phyloP scores from a whole-genome alignment of 2,888 invertebrate species.

The Sinhomidia bicolor region DNA sequence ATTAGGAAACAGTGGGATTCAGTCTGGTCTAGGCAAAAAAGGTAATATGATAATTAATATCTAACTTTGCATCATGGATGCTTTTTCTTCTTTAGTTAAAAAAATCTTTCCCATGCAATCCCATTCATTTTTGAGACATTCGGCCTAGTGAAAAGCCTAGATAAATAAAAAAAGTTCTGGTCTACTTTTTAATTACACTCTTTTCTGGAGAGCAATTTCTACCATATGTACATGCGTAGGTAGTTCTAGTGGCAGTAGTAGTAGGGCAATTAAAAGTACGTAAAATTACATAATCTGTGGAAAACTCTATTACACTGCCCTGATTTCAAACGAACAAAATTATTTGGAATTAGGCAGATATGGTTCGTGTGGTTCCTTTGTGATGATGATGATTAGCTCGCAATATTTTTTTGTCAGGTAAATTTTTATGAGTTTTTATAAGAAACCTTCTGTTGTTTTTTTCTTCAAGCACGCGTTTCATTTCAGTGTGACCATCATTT shows the following conservation, averaged over 20 bases:
- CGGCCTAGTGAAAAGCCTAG: background rate
- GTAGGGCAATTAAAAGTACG: conserved; percentile 47
- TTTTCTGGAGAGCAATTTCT: conserved; percentile 51
- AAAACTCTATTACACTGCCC: background rate
- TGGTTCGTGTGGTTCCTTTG: background rate
- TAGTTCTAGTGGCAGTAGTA: too few species aligned
- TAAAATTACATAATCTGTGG: background rate
- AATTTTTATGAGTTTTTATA: background rate
- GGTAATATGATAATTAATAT: conserved; percentile 59
- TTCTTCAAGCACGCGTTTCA: conserved; percentile 68
- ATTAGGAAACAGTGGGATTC: conserved; percentile 31
- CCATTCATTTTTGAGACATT: background rate
- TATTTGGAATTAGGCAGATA: background rate
- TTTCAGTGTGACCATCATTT: conserved; percentile 49
- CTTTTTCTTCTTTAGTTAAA: background rate
- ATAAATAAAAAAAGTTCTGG: background rate
- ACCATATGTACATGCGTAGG: conserved; percentile 36
- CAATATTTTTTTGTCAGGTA: background rate
- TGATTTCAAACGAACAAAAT: conserved; percentile 14
- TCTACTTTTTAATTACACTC: conserved; percentile 57
- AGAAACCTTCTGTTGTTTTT: conserved; percentile 54
- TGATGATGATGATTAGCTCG: background rate
- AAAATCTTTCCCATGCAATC: conserved; percentile 46
- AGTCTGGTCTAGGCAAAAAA: conserved; percentile 37
- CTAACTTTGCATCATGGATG: conserved; percentile 25